Base-by-base conservation (phyloP, 2,113 vertebrate species). In the Dolichallabes microphthalmus region DNA sequence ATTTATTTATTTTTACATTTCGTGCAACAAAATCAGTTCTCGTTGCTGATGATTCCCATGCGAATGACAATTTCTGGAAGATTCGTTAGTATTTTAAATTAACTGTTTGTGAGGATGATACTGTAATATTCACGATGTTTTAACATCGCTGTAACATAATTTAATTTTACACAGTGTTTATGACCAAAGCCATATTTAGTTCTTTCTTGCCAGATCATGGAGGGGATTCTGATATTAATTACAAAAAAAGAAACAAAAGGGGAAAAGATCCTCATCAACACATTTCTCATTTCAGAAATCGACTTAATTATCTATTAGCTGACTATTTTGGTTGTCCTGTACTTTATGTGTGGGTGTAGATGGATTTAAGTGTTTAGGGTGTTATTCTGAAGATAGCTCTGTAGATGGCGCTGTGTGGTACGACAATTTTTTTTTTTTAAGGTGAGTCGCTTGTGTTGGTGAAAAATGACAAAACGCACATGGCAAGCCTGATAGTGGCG, bases 371-470 rank as follows among this genome's bases (percentile, higher is more conserved):
- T 80, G 85, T 85, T 53, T 84, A 30, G 87, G 82, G 82, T 88
- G 89, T 90, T 90, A 90, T 93, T 82, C 60, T 85, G 88, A 45
- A 85, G 73, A 76, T 52, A 80, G 87, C 86, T 91, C 95, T 96
- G 95, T 95, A 98, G 97, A 96, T 97, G 97, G 97, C 96, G 96
- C 96, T 96, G 91, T 89, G 80, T 89, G 91, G 95, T 95, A 93
- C 92, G 88, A 88, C 84, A 94, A 91, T 94, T 82, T 85, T 85
- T 84, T n/a, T 61, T 52, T 25, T 64, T 79, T 57, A 58, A 71
- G 60, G 39, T 39, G 35, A 52, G 32, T 63, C 84, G 22, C 80
- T 83, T 35, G 63, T 63, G 75, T 83, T 87, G 81, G 71, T 53
- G 76, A 60, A 61, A 69, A 80, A 39, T 61, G 45, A 77, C 52